Evolutionary conservation across 2,113 vertebrate species (phyloP), one percentile per base, ranked within the genome.

Genomic region (Reinhardtius hippoglossoides): DNA sequence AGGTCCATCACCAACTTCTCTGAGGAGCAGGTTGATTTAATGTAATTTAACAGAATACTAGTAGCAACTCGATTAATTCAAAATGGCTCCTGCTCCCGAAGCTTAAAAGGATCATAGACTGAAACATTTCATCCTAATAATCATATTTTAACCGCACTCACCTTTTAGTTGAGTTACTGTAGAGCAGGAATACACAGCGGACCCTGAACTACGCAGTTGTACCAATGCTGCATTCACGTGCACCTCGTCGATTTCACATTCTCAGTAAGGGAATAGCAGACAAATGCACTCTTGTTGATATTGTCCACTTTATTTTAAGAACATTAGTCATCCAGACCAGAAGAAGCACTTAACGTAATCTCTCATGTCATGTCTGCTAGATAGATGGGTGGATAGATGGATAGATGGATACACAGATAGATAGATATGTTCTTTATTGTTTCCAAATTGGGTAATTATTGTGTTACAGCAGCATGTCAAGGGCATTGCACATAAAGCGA

Each of bases 141-240:
- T 31, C 1, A 74, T 9, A 12, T 20, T 13, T 61, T 21, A 5
- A 18, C 20, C 2, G 9, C 2, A 71, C 66, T 54, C 79, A 89
- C 80, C 76, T 78, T 6, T 71, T 7, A 31, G 27, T n/a, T 46
- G 67, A 61, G 21, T 56, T n/a, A 69, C 2, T 0, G 55, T 26
- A 35, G 56, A 67, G 9, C 35, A 46, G 7, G 24, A 62, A 27
- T 26, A 21, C 14, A 16, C 31, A 55, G 23, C 1, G 2, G 80
- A 44, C 44, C 55, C 15, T 75, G 62, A 77, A 77, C 68, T 85
- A 69, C 66, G 82, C 64, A 18, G 7, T 16, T 16, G 16, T 15
- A 18, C 4, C 16, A 48, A 9, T 74, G 84, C 40, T 71, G 54
- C 84, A 15, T 90, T 90, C 80, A 85, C 0, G 46, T 37, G 23